phyloP scores from a whole-genome alignment of 2,888 invertebrate species.

The Limenitis camilla region DNA sequence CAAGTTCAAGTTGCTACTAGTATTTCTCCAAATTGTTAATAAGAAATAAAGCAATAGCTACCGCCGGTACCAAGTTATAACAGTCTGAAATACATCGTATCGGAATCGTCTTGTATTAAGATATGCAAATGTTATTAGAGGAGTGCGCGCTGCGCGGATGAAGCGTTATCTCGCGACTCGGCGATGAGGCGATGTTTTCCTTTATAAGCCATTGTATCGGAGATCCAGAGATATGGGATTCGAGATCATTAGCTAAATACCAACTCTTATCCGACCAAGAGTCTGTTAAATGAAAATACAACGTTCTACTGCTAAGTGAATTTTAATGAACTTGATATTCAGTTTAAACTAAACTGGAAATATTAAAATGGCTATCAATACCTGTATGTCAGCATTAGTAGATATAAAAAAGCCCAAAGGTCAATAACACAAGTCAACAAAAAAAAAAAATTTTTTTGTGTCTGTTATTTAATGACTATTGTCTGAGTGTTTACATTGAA shows the following conservation, averaged over 20 bases:
- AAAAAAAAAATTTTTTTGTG: too few species aligned
- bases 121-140: conserved; percentile 64
- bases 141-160: conserved; percentile 38
- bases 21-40: too few species aligned
- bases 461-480: too few species aligned
- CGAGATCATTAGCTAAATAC: conserved; percentile 16
- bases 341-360: background rate
- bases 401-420: too few species aligned
- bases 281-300: conserved; percentile 7
- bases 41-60: too few species aligned
- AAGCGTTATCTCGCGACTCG: conserved; percentile 50
- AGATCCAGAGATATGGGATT: conserved; percentile 35
- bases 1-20: too few species aligned
- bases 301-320: conserved; percentile 1
- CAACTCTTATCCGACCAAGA: conserved; percentile 3
- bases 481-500: too few species aligned
- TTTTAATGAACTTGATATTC: conserved; percentile 10
- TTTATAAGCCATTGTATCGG: conserved; percentile 38
- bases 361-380: too few species aligned
- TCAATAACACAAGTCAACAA: too few species aligned
- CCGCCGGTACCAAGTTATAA: conserved; percentile 1
- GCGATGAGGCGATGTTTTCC: conserved; percentile 41
- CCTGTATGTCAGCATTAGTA: too few species aligned
- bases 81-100: conserved; percentile 24
- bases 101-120: conserved; percentile 45